Evolutionary conservation across 2,888 invertebrate genomes (phyloP).

Genomic region (Conistra vaccinii): DNA sequence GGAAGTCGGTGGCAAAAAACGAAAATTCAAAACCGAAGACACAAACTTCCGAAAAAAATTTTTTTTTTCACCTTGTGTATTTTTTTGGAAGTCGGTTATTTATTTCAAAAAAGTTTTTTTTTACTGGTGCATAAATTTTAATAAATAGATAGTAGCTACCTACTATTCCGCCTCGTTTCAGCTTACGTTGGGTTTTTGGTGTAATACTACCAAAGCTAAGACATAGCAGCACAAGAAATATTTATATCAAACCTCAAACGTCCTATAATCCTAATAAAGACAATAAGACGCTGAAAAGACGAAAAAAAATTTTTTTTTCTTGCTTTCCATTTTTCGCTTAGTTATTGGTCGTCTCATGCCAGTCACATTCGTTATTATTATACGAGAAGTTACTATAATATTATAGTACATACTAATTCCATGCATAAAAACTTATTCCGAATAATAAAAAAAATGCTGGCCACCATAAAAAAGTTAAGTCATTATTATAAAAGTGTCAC

Average conservation of each 20-base stretch:
- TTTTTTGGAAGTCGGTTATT: too few species aligned
- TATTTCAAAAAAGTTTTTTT: too few species aligned
- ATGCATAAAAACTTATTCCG: not conserved
- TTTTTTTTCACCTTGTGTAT: too few species aligned
- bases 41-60: too few species aligned
- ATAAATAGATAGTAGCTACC: not conserved
- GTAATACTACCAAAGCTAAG: not conserved
- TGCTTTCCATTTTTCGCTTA: accelerated
- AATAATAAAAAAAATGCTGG: not conserved
- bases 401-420: not conserved
- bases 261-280: not conserved
- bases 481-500: conserved; percentile 3
- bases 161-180: not conserved
- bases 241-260: not conserved
- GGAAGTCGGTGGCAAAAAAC: too few species aligned
- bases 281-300: not conserved
- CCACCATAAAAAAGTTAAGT: not conserved
- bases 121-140: not conserved
- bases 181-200: not conserved
- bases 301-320: not conserved
- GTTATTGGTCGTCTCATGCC: not conserved
- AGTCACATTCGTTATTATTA: not conserved
- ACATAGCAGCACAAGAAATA: not conserved
- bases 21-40: too few species aligned
- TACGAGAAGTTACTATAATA: not conserved